phyloP scores from a whole-genome alignment of 2,797 vertebrate species.

The Micropoecilia bifurca region DNA sequence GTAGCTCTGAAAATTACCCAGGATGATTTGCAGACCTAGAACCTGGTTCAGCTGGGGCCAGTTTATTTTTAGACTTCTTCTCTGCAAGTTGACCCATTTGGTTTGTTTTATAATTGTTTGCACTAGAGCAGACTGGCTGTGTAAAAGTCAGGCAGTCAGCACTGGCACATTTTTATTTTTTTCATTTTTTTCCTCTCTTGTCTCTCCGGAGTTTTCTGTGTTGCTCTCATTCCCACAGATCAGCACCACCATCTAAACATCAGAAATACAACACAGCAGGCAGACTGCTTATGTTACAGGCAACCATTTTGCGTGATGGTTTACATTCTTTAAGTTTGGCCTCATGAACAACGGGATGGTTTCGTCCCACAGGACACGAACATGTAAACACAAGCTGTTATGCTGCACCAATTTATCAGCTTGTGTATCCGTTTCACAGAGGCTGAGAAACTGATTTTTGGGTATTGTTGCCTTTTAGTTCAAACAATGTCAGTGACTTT shows the following conservation, averaged over 20 bases:
- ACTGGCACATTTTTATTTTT: slow-evolving; percentile 16
- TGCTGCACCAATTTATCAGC: background rate
- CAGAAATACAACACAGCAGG: slow-evolving; percentile 55
- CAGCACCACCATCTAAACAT: slow-evolving; percentile 45
- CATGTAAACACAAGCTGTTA: background rate
- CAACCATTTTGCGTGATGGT: slow-evolving; percentile 44
- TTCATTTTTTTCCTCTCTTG: background rate
- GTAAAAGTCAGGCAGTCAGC: slow-evolving; percentile 51
- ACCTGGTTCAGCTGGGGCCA: slow-evolving; percentile 16
- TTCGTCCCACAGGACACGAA: slow-evolving; percentile 23
- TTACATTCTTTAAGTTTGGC: slow-evolving; percentile 47
- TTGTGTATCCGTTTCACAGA: background rate
- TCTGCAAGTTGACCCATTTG: slow-evolving; percentile 34
- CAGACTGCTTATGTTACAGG: slow-evolving; percentile 62
- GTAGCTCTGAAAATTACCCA: slow-evolving; percentile 16
- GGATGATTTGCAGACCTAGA: slow-evolving; percentile 23
- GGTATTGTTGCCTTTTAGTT: background rate
- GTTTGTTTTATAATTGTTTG: slow-evolving; percentile 56
- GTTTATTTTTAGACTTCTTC: slow-evolving; percentile 60
- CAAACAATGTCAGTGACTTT: background rate
- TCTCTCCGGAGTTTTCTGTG: slow-evolving; percentile 26
- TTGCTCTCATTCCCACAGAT: slow-evolving; percentile 24
- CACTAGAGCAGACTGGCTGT: slow-evolving; percentile 48
- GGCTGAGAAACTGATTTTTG: background rate
- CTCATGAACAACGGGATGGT: slow-evolving; percentile 36